phyloP scores from a whole-genome alignment of 2,888 invertebrate species.

The Phengaris alcon region DNA sequence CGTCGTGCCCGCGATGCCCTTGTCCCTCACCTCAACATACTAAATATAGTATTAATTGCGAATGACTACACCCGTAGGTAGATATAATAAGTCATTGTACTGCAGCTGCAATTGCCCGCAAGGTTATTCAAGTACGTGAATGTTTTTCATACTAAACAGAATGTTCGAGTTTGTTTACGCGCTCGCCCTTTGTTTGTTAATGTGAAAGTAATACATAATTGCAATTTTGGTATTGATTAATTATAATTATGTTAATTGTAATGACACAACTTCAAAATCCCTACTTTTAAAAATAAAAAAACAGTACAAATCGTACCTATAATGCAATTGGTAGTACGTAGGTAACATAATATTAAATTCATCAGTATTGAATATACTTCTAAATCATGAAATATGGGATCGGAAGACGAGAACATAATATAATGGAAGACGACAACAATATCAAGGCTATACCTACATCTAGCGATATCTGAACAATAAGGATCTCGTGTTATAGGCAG shows the following conservation, averaged over 20 bases:
- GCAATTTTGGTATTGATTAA: neutral
- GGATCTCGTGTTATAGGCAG: constrained; percentile 10
- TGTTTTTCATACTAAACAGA: constrained; percentile 17
- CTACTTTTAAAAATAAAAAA: no score
- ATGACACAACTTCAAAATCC: no score
- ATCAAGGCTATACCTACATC: neutral
- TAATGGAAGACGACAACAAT: neutral
- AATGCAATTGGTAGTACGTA: neutral
- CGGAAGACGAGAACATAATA: neutral
- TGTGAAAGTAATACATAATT: neutral
- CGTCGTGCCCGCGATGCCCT: constrained; percentile 32
- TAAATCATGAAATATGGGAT: neutral
- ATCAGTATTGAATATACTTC: no score
- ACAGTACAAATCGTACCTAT: neutral
- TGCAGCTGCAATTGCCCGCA: constrained; percentile 22
- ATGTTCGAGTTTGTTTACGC: constrained; percentile 6
- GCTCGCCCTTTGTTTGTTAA: constrained; percentile 6
- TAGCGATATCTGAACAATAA: neutral
- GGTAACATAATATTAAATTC: no score
- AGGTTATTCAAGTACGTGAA: constrained; percentile 28
- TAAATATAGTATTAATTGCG: constrained; percentile 25
- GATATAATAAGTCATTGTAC: constrained; percentile 24
- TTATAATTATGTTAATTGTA: no score
- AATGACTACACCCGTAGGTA: constrained; percentile 34
- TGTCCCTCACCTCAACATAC: constrained; percentile 22